Evolutionary conservation across 2,888 invertebrate species (phyloP).

Genomic region (Xestia ashworthii): DNA sequence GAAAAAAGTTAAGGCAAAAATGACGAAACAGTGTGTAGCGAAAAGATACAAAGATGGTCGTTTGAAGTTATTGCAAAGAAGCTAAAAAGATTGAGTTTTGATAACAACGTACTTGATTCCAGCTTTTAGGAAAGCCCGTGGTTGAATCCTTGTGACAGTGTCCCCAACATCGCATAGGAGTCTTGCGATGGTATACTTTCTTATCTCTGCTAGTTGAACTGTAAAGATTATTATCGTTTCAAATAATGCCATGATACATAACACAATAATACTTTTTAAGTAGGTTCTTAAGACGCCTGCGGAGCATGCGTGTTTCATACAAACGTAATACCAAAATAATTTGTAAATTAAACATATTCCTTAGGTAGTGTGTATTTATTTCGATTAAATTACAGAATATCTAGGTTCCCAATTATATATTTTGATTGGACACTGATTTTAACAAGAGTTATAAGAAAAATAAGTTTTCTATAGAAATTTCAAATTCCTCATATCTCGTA

Average conservation of each 20-base stretch:
- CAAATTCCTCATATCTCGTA: too few relatives aligned
- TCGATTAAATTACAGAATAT: too few relatives aligned
- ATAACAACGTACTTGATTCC: constrained; percentile 67
- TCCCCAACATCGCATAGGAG: constrained; percentile 78
- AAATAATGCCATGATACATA: neutral
- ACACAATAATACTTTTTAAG: neutral
- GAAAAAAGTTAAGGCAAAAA: neutral
- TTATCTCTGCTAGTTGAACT: constrained; percentile 75
- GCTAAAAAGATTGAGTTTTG: neutral
- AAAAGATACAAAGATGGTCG: neutral
- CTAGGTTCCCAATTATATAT: too few relatives aligned
- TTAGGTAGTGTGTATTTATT: too few relatives aligned
- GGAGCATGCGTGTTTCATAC: too few relatives aligned
- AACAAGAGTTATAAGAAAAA: too few relatives aligned
- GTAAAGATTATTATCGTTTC: constrained; percentile 13
- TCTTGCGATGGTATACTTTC: constrained; percentile 71
- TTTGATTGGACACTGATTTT: too few relatives aligned
- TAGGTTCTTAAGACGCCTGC: too few relatives aligned
- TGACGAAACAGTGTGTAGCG: too few relatives aligned
- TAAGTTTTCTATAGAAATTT: too few relatives aligned
- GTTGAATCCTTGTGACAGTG: constrained; percentile 73
- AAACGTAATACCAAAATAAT: too few relatives aligned
- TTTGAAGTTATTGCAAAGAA: neutral
- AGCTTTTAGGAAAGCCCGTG: constrained; percentile 71
- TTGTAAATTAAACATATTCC: too few relatives aligned